A percentile compares a stretch with the other conserved stretches of the same genome.
phyloP scores from a whole-genome alignment of 2,797 vertebrate genomes.

The Sebastes paucispinis region DNA sequence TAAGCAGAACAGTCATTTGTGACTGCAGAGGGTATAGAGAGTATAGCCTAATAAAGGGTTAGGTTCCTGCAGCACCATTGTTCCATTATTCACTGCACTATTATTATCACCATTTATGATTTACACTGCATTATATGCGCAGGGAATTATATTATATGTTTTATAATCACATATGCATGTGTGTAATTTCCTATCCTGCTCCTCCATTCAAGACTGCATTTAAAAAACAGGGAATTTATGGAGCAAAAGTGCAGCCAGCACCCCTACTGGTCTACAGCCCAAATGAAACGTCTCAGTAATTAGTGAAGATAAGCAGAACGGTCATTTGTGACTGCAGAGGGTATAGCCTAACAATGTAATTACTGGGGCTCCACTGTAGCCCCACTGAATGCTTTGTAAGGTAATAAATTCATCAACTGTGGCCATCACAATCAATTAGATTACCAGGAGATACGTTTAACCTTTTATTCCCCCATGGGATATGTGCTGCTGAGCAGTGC shows the following conservation, averaged over 20 bases:
- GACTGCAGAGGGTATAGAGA: neutral
- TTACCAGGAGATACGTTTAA: neutral
- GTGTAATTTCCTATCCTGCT: neutral
- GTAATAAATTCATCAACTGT: neutral
- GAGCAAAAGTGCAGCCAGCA: too few relatives aligned
- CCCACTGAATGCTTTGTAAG: neutral
- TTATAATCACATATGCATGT: neutral
- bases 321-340: neutral
- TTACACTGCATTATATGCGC: fast-evolving
- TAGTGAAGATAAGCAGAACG: constrained; percentile 6
- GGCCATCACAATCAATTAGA: neutral
- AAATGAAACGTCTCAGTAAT: constrained; percentile 5
- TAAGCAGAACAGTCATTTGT: constrained; percentile 2
- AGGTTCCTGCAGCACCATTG: too few relatives aligned
- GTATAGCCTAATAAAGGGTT: neutral
- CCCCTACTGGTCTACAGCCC: neutral
- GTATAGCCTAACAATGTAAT: constrained; percentile 11
- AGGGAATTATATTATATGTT: neutral
- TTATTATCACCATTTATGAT: fast-evolving
- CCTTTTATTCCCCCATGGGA: neutral
- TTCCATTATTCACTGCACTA: neutral
- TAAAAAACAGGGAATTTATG: neutral
- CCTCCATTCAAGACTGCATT: neutral
- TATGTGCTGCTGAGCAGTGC: neutral
- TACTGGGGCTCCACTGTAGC: neutral